These are phyloP conservation scores for Ips typographus DNA, from an alignment of 1,140 invertebrate genomes.

Conservation along the genomic window DNA sequence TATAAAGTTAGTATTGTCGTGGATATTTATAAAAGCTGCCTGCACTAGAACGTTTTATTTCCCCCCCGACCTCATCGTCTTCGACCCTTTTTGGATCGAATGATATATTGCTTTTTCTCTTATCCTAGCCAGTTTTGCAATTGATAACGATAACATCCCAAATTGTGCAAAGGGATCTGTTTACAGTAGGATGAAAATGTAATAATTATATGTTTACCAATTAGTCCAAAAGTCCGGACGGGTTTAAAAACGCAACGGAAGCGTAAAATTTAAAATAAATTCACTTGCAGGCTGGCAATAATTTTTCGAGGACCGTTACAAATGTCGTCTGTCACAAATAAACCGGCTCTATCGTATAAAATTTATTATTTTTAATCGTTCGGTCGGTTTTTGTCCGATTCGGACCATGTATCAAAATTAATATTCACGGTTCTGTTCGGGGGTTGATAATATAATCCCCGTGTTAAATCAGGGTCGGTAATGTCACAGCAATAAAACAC, in stretches of 20 bases:
- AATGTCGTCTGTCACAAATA: conserved; percentile 31
- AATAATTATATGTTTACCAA: conserved; percentile 17
- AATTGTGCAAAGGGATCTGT: too few relatives aligned
- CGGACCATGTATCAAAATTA: conserved; percentile 30
- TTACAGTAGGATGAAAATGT: too few relatives aligned
- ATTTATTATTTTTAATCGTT: conserved; percentile 37
- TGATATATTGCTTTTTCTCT: neutral
- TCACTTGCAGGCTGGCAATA: conserved; percentile 23
- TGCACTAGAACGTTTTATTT: neutral
- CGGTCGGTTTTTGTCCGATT: conserved; percentile 32
- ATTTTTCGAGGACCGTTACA: conserved; percentile 29
- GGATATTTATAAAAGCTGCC: conserved; percentile 14
- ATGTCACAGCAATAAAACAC: too few relatives aligned
- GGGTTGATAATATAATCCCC: too few relatives aligned
- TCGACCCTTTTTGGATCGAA: neutral
- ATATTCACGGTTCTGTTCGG: conserved; percentile 27
- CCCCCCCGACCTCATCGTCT: too few relatives aligned
- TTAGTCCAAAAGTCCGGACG: conserved; percentile 8
- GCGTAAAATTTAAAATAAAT: conserved; percentile 27
- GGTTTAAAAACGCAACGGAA: conserved; percentile 12
- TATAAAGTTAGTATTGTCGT: conserved; percentile 27
- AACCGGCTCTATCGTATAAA: conserved; percentile 20
- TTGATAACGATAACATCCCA: too few relatives aligned
- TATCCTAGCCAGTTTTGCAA: too few relatives aligned
- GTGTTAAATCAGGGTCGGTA: too few relatives aligned